These are phyloP conservation scores for Danaus chrysippus DNA, from an alignment of 2,888 invertebrate species.

Conservation along the genomic window DNA sequence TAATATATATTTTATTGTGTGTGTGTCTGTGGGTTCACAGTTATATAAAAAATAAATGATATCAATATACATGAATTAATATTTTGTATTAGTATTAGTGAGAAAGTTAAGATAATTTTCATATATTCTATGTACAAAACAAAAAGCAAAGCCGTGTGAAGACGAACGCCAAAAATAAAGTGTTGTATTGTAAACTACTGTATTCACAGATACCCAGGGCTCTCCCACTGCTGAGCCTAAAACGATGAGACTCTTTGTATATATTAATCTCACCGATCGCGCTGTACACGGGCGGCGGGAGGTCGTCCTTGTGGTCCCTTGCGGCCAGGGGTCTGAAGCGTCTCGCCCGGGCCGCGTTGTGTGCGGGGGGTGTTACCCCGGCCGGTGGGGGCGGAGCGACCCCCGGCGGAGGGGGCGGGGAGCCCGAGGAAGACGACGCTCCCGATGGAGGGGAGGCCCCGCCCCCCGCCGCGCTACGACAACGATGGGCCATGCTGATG, in stretches of 20 bases:
- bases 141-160: too few species aligned
- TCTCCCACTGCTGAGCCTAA: not conserved
- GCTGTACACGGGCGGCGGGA: constrained; percentile 40
- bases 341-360: constrained; percentile 66
- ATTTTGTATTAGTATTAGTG: too few species aligned
- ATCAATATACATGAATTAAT: too few species aligned
- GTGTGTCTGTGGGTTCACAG: too few species aligned
- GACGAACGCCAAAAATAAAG: too few species aligned
- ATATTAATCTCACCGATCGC: constrained; percentile 46
- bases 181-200: too few species aligned
- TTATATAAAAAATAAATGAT: too few species aligned
- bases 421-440: constrained; percentile 46
- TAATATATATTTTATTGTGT: too few species aligned
- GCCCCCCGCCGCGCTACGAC: constrained; percentile 59
- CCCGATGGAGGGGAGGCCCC: constrained; percentile 41
- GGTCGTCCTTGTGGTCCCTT: constrained; percentile 19
- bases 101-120: too few species aligned
- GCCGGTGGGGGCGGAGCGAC: constrained; percentile 37
- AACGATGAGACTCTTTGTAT: not conserved
- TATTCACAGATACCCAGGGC: too few species aligned
- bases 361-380: constrained; percentile 35
- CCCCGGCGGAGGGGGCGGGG: constrained; percentile 42
- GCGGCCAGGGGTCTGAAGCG: constrained; percentile 67
- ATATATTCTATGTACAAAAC: too few species aligned
- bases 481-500: constrained; percentile 57